Conservation (phyloP, 2,113 vertebrate genomes). For the Verasper variegatus region DNA sequence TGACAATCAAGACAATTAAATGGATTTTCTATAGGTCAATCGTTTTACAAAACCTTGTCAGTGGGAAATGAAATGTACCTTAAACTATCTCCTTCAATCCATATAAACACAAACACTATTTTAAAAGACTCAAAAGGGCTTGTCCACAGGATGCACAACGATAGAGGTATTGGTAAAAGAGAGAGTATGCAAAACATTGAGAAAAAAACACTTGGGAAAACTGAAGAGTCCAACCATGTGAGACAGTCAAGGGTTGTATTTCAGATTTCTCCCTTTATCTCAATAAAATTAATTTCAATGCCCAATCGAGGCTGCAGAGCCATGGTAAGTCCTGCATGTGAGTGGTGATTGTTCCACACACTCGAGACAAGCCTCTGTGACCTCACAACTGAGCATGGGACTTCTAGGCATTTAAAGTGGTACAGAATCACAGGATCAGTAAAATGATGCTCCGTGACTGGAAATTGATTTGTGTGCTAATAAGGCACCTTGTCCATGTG, state of each 20-base stretch:
- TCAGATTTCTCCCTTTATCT: not conserved
- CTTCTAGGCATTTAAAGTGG: not conserved
- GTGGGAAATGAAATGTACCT: too few relatives aligned
- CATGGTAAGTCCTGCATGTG: not conserved
- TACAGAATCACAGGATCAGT: conserved; percentile 13
- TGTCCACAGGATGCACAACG: too few relatives aligned
- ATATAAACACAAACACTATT: too few relatives aligned
- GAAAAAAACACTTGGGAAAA: not conserved
- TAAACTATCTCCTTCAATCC: too few relatives aligned
- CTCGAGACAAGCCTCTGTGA: conserved; percentile 2
- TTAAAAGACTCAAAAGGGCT: too few relatives aligned
- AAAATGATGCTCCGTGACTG: not conserved
- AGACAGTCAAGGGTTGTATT: not conserved
- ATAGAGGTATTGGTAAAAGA: not conserved
- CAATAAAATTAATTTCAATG: not conserved
- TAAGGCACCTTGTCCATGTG: not conserved
- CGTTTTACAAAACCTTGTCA: too few relatives aligned
- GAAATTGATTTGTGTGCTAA: conserved; percentile 19
- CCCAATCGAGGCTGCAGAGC: not conserved
- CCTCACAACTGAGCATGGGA: not conserved
- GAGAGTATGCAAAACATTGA: not conserved
- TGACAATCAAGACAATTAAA: too few relatives aligned
- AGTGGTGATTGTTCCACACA: not conserved
- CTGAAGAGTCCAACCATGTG: not conserved
- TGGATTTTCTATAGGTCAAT: too few relatives aligned